A percentile compares a stretch with the other conserved stretches of the same genome.
Evolutionary conservation across 2,888 invertebrate species (phyloP).

Genomic region (Ornithoptera alexandrae): DNA sequence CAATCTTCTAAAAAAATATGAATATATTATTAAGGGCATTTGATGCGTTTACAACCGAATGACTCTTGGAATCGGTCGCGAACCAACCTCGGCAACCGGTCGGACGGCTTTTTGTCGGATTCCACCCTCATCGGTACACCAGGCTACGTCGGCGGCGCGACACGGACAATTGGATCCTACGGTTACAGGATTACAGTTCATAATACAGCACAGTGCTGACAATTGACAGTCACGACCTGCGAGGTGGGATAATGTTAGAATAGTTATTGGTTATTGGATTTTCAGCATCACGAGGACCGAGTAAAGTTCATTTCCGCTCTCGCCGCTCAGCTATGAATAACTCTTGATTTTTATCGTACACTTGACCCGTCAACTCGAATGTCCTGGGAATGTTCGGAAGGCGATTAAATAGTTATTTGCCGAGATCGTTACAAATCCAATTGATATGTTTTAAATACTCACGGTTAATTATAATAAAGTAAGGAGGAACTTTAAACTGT

Average conservation of each 20-base stretch:
- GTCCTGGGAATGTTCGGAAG: constrained; percentile 71
- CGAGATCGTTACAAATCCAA: constrained; percentile 41
- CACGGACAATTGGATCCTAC: constrained; percentile 34
- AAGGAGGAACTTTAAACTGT: too few relatives aligned
- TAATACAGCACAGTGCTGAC: constrained; percentile 31
- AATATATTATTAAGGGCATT: constrained; percentile 62
- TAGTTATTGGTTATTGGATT: constrained; percentile 40
- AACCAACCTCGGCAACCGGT: constrained; percentile 59
- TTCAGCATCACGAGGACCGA: constrained; percentile 35
- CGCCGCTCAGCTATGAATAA: constrained; percentile 49
- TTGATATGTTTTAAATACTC: constrained; percentile 19
- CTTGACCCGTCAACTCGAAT: constrained; percentile 72
- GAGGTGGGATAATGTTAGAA: constrained; percentile 68
- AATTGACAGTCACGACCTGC: constrained; percentile 69
- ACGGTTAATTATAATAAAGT: too few relatives aligned
- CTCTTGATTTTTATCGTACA: constrained; percentile 69
- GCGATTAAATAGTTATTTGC: constrained; percentile 59
- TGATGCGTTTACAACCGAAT: constrained; percentile 54
- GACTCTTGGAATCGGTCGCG: constrained; percentile 53
- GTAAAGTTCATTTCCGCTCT: constrained; percentile 42
- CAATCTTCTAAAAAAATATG: constrained; percentile 55
- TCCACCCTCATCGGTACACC: constrained; percentile 68
- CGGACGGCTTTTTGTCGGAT: constrained; percentile 68
- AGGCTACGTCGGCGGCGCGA: constrained; percentile 42
- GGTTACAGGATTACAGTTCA: constrained; percentile 31